These are phyloP conservation scores for Columba guinea DNA, from an alignment of 2,797 vertebrate species.

Conservation along the genomic window DNA sequence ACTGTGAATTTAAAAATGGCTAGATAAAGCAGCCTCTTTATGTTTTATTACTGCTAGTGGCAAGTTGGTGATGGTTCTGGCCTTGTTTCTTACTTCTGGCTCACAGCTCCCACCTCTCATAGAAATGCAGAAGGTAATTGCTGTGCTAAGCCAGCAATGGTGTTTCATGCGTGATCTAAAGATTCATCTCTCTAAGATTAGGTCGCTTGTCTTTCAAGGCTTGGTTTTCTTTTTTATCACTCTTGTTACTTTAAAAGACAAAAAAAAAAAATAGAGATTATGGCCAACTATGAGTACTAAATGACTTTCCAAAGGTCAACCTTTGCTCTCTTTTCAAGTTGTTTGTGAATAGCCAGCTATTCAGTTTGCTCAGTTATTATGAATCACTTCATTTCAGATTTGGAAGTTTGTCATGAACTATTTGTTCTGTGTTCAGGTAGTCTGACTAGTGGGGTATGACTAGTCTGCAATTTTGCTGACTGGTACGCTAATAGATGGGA, in stretches of 20 bases:
- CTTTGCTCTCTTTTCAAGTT: slow-evolving; percentile 27
- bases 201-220: slow-evolving; percentile 29
- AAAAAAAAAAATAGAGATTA: not conserved
- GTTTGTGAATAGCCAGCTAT: slow-evolving; percentile 38
- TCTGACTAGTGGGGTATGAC: slow-evolving; percentile 37
- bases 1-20: not conserved
- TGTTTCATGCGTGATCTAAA: slow-evolving; percentile 34
- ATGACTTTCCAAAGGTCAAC: slow-evolving; percentile 31
- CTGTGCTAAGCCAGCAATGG: not conserved
- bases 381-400: slow-evolving; percentile 49
- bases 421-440: slow-evolving; percentile 50
- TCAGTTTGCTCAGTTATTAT: slow-evolving; percentile 46
- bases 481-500: slow-evolving; percentile 44
- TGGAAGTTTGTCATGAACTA: slow-evolving; percentile 37
- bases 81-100: slow-evolving; percentile 8
- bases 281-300: not conserved
- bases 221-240: slow-evolving; percentile 40
- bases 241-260: slow-evolving; percentile 32
- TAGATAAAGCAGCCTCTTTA: not conserved
- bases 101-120: not conserved
- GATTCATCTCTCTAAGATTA: slow-evolving; percentile 18
- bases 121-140: not conserved
- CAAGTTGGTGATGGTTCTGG: not conserved
- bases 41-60: not conserved
- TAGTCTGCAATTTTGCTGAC: slow-evolving; percentile 38